phyloP scores from a whole-genome alignment of 2,797 vertebrate species.

The Xenentodon cancila region DNA sequence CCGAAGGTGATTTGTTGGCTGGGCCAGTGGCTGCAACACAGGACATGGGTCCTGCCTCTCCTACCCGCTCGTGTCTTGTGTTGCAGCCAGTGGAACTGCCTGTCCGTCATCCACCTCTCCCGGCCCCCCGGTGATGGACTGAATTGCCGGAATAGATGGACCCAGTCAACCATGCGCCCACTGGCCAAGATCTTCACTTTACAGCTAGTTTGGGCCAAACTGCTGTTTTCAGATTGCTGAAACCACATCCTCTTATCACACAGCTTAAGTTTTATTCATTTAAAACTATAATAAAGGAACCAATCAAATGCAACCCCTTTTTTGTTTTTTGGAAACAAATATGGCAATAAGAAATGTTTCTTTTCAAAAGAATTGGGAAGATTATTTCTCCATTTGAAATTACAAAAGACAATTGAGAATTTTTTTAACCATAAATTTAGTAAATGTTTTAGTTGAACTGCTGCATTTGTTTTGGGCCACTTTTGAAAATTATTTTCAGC shows the following conservation, averaged over 20 bases:
- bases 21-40: conserved; percentile 98
- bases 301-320: too few relatives aligned
- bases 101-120: conserved; percentile 20
- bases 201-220: background rate
- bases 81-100: conserved; percentile 97
- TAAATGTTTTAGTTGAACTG: too few relatives aligned
- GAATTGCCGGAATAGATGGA: conserved; percentile 41
- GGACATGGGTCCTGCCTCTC: conserved; percentile 94
- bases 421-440: too few relatives aligned
- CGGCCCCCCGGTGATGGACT: conserved; percentile 12
- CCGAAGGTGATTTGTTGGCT: conserved; percentile 79
- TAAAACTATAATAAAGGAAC: too few relatives aligned
- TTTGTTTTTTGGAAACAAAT: too few relatives aligned
- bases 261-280: background rate
- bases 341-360: too few relatives aligned
- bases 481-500: too few relatives aligned
- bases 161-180: conserved; percentile 13
- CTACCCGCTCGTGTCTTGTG: conserved; percentile 99
- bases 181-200: conserved; percentile 11
- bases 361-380: too few relatives aligned
- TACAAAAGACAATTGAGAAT: too few relatives aligned
- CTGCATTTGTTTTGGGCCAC: too few relatives aligned
- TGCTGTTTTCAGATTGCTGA: conserved; percentile 9
- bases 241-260: conserved; percentile 11
- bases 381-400: too few relatives aligned